Conservation (phyloP, 2,797 vertebrate species). For the Diglossa cyanea region DNA sequence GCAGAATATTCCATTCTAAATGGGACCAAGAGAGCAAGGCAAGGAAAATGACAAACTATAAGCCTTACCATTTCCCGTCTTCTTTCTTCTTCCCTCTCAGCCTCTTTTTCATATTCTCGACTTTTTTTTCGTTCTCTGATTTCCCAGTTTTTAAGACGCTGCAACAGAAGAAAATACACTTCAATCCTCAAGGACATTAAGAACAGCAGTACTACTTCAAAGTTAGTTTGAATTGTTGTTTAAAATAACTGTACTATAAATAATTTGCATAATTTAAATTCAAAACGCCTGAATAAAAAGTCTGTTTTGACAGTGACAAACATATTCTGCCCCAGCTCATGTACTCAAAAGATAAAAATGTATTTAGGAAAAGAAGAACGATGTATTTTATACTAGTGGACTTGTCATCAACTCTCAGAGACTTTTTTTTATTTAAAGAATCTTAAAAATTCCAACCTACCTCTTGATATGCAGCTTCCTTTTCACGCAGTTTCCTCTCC, state of each 20-base stretch:
- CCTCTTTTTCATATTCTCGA: conserved; percentile 92
- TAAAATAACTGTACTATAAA: background rate
- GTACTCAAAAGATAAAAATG: background rate
- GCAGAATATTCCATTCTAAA: background rate
- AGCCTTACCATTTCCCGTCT: conserved; percentile 89
- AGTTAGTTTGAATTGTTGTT: background rate
- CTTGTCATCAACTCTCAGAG: background rate
- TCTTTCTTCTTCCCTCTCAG: conserved; percentile 94
- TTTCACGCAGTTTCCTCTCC: conserved; percentile 94
- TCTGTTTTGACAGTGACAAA: background rate
- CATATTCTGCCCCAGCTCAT: background rate
- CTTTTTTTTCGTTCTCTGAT: conserved; percentile 96
- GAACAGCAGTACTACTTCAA: background rate
- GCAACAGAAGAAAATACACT: conserved; percentile 22
- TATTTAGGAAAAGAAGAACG: background rate
- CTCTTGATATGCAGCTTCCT: conserved; percentile 98
- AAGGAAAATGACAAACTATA: background rate
- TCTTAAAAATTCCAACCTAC: conserved; percentile 64
- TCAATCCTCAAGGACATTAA: background rate
- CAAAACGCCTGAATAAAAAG: background rate
- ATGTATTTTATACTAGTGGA: background rate
- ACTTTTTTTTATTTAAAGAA: background rate
- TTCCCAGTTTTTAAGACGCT: conserved; percentile 99
- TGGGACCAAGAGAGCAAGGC: background rate
- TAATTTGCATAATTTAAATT: background rate